Conservation (phyloP, 30 jellyfish, hydroid and myxozoan species). For the Morbakka virulenta region DNA sequence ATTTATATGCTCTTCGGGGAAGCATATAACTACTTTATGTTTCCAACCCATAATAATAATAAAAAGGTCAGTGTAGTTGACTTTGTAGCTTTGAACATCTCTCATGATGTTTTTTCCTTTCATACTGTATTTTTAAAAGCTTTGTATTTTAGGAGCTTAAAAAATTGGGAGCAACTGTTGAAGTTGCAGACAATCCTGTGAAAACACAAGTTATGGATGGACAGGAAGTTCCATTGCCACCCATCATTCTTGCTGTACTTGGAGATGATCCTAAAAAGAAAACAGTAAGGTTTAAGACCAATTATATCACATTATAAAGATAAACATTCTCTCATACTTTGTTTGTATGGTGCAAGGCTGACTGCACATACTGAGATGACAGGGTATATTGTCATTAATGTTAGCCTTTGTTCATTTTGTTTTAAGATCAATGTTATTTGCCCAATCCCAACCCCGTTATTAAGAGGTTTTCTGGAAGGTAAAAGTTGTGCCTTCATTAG, state of each 20-base stretch:
- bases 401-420: no score
- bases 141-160: conserved; percentile 56
- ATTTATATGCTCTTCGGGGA: no score
- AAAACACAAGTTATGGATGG: conserved; percentile 72
- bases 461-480: no score
- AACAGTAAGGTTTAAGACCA: conserved; percentile 61
- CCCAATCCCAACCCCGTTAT: no score
- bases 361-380: no score
- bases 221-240: conserved; percentile 67
- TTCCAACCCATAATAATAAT: no score
- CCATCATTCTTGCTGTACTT: conserved; percentile 71
- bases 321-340: neutral
- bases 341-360: no score
- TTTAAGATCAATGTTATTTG: no score
- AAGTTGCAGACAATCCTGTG: conserved; percentile 74
- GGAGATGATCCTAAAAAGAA: conserved; percentile 67
- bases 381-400: no score
- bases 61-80: no score
- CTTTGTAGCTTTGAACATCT: neutral
- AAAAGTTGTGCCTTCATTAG: no score
- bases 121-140: neutral
- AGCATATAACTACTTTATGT: no score
- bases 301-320: neutral
- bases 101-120: neutral
- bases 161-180: conserved; percentile 75